Conservation (phyloP, 2,888 invertebrate species). For the Blastobasis lacticolella region DNA sequence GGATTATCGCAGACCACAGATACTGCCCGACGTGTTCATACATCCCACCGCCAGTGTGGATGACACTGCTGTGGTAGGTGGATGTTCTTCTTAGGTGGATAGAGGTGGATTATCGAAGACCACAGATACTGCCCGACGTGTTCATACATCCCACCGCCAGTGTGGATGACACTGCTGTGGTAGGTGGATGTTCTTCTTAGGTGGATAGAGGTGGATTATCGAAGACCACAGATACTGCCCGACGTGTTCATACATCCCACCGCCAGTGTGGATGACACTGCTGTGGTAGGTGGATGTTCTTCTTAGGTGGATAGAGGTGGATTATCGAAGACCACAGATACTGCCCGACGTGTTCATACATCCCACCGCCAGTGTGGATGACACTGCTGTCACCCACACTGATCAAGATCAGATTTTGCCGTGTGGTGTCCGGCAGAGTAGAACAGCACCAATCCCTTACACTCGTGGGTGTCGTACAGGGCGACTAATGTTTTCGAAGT, state of each 20-base stretch:
- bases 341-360: slow-evolving; percentile 94
- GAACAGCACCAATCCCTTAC: too few relatives aligned
- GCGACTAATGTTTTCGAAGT: too few relatives aligned
- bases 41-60: slow-evolving; percentile 92
- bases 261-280: slow-evolving; percentile 88
- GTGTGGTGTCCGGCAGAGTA: too few relatives aligned
- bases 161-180: slow-evolving; percentile 90
- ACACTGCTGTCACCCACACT: slow-evolving; percentile 90
- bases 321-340: too few relatives aligned
- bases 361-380: slow-evolving; percentile 88
- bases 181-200: too few relatives aligned
- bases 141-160: slow-evolving; percentile 91
- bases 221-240: slow-evolving; percentile 81
- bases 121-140: slow-evolving; percentile 89
- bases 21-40: slow-evolving; percentile 91
- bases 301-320: too few relatives aligned
- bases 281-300: slow-evolving; percentile 86
- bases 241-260: slow-evolving; percentile 95
- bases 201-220: too few relatives aligned
- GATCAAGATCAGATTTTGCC: too few relatives aligned
- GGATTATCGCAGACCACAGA: slow-evolving; percentile 67
- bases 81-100: too few relatives aligned
- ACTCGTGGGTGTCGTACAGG: too few relatives aligned
- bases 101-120: too few relatives aligned
- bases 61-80: slow-evolving; percentile 85